Base-by-base conservation (phyloP, 2,797 vertebrate genomes). In the Miichthys miiuy region DNA sequence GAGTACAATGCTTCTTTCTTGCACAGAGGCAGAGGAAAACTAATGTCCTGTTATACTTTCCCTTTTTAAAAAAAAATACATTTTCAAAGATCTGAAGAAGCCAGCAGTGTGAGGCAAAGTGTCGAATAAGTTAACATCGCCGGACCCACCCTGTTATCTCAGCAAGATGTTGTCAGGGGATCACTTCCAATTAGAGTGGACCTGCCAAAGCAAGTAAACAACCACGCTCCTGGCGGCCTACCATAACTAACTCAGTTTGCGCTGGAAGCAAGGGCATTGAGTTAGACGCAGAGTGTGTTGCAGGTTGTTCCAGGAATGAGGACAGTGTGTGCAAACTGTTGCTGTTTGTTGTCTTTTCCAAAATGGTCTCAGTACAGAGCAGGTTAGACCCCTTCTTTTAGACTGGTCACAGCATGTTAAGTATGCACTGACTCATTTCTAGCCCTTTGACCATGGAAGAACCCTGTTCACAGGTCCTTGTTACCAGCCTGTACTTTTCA, bases 121-220 rank as follows among this genome's bases (percentile, higher is more conserved):
- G 74, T 68, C 79, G 48, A 81, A 83, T 84, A 66, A 75, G 79
- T 87, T 83, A 67, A 60, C 52, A 54, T 73, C 79, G 66, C 75
- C 62, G 77, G 83, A 82, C 77, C 67, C 70, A 75, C 81, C 87
- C 79, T 79, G 78, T 88, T 89, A 87, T 92, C 78, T 82, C 82
- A 84, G 80, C 71, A 71, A 79, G 64, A 81, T 79, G 86, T 68
- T 81, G 83, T 87, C 83, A 89, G 84, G 63, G 74, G 82, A 88
- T 91, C 82, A 68, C 77, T 82, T 88, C 78, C 81, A 91, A 80
- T 92, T 90, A 88, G 81, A 87, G 65, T 68, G 34, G 52, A 87
- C 82, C 86, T 86, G 91, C 80, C 72, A 91, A 89, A 86, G 85
- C 87, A 87, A 87, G 85, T 92, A 86, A 91, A 90, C 84, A 86